Base-by-base conservation (phyloP, 2,888 invertebrate species). In the Agonopterix heracliana region DNA sequence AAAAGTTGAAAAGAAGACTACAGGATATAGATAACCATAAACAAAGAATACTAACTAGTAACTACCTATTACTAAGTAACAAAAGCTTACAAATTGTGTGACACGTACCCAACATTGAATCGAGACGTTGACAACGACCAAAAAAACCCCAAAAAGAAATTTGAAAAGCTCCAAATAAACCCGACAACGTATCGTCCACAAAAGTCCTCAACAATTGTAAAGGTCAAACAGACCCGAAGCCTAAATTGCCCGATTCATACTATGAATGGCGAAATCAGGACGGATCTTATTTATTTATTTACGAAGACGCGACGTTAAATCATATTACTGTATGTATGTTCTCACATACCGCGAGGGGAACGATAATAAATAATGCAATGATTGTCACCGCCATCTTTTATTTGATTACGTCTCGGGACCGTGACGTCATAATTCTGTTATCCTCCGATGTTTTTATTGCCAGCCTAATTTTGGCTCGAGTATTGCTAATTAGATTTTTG, bases 211-310 rank as follows among this genome's bases (percentile, higher is more conserved):
- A 62, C 64, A 64, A 63, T 60, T 52, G 58, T 44, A 10, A 52
- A 58, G 60, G 60, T 64, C 68, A 58, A 60, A 59, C 45, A 49
- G 59, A 59, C 58, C 62, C 62, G 48, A 52, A 59, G 50, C 57
- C 45, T 45, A 69, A 61, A 73, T 74, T 73, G 66, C 51, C 64
- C 71, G 63, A 74, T 72, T 74, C 71, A 72, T 73, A 60, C 59
- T 47, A 52, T 74, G 71, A 74, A 74, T 73, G 61, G 64, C 54
- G 49, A 65, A 74, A 74, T 74, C 71, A 74, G 60, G 58, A 55
- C 50, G 50, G 52, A 56, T 45, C 54, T 50, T 43, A 62, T 59
- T 68, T 68, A 69, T 66, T 69, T 69, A 71, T 68, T 67, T 69
- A 61, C 54, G 52, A 47, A 59, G 50, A 49, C 55, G 55, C 56